Evolutionary conservation across 2,888 invertebrate genomes (phyloP).

Genomic region (Glyphotaelius pellucidus): DNA sequence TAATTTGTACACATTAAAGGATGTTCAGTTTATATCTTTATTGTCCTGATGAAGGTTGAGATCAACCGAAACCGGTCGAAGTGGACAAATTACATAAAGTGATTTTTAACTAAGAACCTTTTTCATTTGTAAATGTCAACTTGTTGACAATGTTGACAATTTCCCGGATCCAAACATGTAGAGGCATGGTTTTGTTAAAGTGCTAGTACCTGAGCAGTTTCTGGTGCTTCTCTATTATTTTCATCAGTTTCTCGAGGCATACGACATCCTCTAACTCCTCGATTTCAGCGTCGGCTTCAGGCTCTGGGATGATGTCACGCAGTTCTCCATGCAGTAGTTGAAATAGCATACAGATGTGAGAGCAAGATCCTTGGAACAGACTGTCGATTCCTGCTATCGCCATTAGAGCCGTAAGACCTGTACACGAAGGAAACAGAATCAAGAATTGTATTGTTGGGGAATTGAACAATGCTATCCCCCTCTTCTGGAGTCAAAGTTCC

Average conservation of each 20-base stretch:
- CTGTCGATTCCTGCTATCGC: slow-evolving; percentile 52
- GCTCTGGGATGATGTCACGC: slow-evolving; percentile 34
- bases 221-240: background rate
- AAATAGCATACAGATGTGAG: slow-evolving; percentile 54
- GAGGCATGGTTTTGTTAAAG: too few species aligned
- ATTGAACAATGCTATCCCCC: background rate
- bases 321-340: slow-evolving; percentile 48
- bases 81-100: too few species aligned
- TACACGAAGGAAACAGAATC: background rate
- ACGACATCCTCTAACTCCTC: slow-evolving; percentile 5
- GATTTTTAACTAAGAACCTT: too few species aligned
- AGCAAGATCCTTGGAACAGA: slow-evolving; percentile 53
- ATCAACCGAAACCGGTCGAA: too few species aligned
- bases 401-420: slow-evolving; percentile 45
- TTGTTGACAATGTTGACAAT: too few species aligned
- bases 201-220: background rate
- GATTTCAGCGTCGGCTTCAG: background rate
- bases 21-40: too few species aligned
- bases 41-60: too few species aligned
- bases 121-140: too few species aligned
- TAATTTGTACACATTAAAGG: too few species aligned
- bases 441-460: background rate
- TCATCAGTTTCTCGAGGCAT: background rate
- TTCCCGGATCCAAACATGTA: too few species aligned
- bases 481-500: background rate